phyloP scores from a whole-genome alignment of 2,797 vertebrate genomes.

The Apogon talboti region DNA sequence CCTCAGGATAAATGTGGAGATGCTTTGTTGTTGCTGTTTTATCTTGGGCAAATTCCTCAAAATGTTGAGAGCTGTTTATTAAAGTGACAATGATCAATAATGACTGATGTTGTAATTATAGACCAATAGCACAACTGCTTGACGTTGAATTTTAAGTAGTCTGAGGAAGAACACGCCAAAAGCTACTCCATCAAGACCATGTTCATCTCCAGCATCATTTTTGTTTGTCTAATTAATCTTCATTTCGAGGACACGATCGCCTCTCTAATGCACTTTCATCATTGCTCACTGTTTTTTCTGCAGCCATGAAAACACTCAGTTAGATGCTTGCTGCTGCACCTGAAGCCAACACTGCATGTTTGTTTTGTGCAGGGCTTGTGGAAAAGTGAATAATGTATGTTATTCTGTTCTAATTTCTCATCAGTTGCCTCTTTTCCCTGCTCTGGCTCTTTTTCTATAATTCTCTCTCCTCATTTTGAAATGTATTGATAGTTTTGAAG shows the following conservation, averaged over 20 bases:
- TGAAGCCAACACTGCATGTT: constrained; percentile 48
- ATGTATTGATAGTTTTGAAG: constrained; percentile 8
- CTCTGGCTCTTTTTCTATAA: constrained; percentile 10
- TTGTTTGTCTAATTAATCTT: constrained; percentile 74
- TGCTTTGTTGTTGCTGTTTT: constrained; percentile 58
- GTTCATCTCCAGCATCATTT: constrained; percentile 58
- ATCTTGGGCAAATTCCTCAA: constrained; percentile 65
- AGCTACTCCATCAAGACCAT: constrained; percentile 61
- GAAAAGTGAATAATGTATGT: constrained; percentile 63
- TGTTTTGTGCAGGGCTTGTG: constrained; percentile 28
- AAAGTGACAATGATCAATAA: constrained; percentile 83
- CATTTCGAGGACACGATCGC: constrained; percentile 60
- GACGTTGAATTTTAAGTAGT: constrained; percentile 73
- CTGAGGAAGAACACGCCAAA: constrained; percentile 35
- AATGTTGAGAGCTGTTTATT: constrained; percentile 78
- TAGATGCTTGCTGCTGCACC: constrained; percentile 39
- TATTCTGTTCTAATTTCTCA: constrained; percentile 56
- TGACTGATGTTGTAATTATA: constrained; percentile 82
- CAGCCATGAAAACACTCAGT: constrained; percentile 14
- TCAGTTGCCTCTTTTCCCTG: neutral
- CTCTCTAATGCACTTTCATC: constrained; percentile 72
- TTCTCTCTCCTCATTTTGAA: constrained; percentile 38
- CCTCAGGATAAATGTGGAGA: constrained; percentile 55
- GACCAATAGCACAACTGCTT: constrained; percentile 61
- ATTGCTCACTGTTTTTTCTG: constrained; percentile 52